These are phyloP conservation scores for Eospalax fontanierii DNA, from an alignment of 2,797 vertebrate genomes.

Conservation along the genomic window DNA sequence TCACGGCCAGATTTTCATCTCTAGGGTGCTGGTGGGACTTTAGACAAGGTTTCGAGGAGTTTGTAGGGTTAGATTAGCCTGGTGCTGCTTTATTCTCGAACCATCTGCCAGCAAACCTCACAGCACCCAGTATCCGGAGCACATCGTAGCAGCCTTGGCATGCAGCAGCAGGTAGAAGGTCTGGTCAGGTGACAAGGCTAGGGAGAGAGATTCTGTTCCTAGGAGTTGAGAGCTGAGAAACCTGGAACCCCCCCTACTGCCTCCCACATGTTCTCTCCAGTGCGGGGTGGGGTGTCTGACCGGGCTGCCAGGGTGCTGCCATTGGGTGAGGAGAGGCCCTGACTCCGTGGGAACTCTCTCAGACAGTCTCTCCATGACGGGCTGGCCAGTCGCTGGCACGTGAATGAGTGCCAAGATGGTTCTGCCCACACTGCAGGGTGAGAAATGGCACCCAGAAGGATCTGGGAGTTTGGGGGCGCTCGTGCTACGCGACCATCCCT, in stretches of 20 bases:
- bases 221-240: background rate
- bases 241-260: background rate
- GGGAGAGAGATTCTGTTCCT: background rate
- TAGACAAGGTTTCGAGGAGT: background rate
- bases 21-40: background rate
- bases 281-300: too few species aligned
- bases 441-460: background rate
- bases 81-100: background rate
- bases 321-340: too few species aligned
- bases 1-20: background rate
- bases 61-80: background rate
- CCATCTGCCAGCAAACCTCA: background rate
- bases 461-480: rapidly evolving
- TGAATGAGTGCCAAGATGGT: rapidly evolving
- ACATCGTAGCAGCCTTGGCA: background rate
- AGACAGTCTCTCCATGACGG: rapidly evolving
- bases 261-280: background rate
- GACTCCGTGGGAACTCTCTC: rapidly evolving
- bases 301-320: rapidly evolving
- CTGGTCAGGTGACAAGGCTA: background rate
- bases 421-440: rapidly evolving
- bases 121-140: background rate
- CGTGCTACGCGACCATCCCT: rapidly evolving
- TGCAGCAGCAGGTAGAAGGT: background rate
- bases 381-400: rapidly evolving